Evolutionary conservation across 2,888 invertebrate genomes (phyloP), one percentile per base, ranked within the genome.

Genomic region (Netelia inedita): DNA sequence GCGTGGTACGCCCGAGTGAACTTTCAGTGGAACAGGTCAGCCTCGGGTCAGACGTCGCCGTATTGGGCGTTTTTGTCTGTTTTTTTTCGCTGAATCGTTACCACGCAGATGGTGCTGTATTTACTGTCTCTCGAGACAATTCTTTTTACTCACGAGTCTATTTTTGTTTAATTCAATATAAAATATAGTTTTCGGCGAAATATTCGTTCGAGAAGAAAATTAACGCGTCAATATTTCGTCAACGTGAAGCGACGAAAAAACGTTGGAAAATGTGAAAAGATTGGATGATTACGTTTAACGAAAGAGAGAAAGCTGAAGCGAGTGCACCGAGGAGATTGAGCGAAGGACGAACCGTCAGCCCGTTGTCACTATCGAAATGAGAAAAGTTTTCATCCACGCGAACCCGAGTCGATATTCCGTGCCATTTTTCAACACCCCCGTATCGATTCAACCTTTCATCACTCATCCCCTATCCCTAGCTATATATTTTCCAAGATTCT

Each of bases 321-420:
- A 19, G 57, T 16, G 57, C 16, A 19, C 6, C 8, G 57, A 9
- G 2, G 55, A 76, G 76, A 59, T 78, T 78, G 78, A 78, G 35
- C 50, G 69, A 69, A 28, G 61, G 50, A 61, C 61, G 69, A 78
- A n/a, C 68, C 19, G 69, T 78, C 61, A 69, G 50, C 50, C 61
- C 61, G 35, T 69, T 35, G 78, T 69, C 69, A 69, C 69, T 78
- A 78, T 69, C 78, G 78, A 69, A 78, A 78, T 78, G 78, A 78
- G 69, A 78, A 78, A 78, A 78, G 78, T 78, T 78, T 78, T 53
- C 61, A 78, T 61, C 41, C 68, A 78, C 50, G 55, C 53, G 78
- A 76, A 16, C 23, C 21, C 66, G 28, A 78, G 61, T 78, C 69
- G 50, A 69, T 69, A 61, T 78, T 78, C 41, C 69, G 14, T 50